Evolutionary conservation across 2,888 invertebrate species (phyloP).

Genomic region (Drosophila recens): DNA sequence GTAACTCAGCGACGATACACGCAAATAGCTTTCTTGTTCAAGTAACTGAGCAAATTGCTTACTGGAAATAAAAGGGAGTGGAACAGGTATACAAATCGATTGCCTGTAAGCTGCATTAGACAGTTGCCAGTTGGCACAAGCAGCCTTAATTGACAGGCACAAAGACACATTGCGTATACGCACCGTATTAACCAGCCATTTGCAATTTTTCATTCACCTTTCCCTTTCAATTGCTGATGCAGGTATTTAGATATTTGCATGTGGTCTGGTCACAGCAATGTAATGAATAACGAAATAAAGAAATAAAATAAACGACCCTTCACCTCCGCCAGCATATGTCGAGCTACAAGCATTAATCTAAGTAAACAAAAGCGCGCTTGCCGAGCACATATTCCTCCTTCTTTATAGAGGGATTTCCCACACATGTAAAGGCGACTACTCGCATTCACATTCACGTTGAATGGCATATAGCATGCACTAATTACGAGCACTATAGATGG

Average conservation of each 20-base stretch:
- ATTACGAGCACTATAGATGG: conserved; percentile 45
- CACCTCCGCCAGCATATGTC: not conserved
- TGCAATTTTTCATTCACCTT: conserved; percentile 15
- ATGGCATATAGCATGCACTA: conserved; percentile 52
- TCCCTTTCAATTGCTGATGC: not conserved
- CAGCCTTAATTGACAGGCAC: conserved; percentile 53
- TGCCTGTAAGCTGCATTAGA: conserved; percentile 44
- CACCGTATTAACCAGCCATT: conserved; percentile 36
- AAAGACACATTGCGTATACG: conserved; percentile 53
- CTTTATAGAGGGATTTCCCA: not conserved
- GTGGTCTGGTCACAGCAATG: conserved; percentile 35
- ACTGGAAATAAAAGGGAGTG: conserved; percentile 14
- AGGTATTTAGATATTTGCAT: conserved; percentile 33
- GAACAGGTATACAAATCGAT: conserved; percentile 53
- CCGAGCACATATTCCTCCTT: not conserved
- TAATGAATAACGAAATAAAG: conserved; percentile 53
- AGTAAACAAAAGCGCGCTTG: conserved; percentile 44
- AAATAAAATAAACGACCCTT: conserved; percentile 8
- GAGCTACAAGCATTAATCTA: conserved; percentile 58
- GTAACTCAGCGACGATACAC: conserved; percentile 24
- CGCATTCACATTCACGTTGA: conserved; percentile 19
- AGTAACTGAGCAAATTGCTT: conserved; percentile 37
- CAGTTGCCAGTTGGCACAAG: conserved; percentile 27
- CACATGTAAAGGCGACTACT: conserved; percentile 14
- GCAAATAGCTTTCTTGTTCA: conserved; percentile 31